These are phyloP conservation scores for Aepyceros melampus DNA, from an alignment of 2,113 vertebrate species.

Conservation along the genomic window DNA sequence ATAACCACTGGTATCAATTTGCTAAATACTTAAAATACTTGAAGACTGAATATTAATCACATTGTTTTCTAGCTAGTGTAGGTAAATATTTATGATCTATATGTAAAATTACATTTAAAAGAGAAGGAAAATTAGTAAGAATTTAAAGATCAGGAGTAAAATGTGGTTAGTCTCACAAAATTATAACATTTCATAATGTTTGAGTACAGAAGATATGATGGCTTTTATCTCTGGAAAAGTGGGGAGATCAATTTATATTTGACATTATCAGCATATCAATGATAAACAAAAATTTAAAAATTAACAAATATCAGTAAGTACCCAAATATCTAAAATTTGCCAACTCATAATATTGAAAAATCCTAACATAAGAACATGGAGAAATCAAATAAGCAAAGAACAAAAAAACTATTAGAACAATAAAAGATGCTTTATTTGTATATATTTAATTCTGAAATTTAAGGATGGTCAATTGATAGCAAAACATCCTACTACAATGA, in stretches of 20 bases:
- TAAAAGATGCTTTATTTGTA: not conserved
- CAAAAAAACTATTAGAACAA: not conserved
- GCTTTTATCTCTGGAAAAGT: not conserved
- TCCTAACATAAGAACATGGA: not conserved
- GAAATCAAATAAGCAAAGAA: not conserved
- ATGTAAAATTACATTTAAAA: not conserved
- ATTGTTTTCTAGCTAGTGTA: not conserved
- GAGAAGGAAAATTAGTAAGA: not conserved
- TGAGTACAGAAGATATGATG: not conserved
- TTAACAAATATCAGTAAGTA: not conserved
- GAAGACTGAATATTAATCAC: not conserved
- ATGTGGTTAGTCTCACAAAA: not conserved
- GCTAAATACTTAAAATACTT: not conserved
- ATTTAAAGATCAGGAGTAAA: constrained; percentile 1
- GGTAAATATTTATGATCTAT: not conserved
- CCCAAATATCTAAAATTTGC: not conserved
- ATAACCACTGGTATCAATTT: not conserved
- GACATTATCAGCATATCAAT: not conserved
- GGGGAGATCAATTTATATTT: not conserved
- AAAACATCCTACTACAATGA: not conserved
- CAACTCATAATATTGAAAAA: not conserved
- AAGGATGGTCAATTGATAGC: not conserved
- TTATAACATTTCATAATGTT: not conserved
- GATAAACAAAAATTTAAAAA: not conserved
- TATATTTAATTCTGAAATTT: not conserved